A percentile compares a stretch with the other conserved stretches of the same genome.
Conservation (phyloP, 2,888 invertebrate genomes). For the Lasioglossum vierecki region DNA sequence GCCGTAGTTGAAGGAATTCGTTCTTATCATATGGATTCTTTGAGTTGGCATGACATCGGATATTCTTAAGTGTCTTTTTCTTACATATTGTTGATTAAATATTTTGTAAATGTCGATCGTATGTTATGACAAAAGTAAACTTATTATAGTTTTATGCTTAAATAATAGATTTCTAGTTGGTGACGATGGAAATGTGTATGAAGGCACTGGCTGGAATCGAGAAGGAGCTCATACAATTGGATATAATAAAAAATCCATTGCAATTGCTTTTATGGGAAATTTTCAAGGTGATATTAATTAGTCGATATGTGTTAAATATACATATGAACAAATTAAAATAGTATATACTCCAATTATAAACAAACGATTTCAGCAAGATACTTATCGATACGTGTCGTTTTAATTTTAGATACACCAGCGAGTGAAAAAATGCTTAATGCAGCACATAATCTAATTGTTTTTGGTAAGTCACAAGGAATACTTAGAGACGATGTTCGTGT, state of each 20-base stretch:
- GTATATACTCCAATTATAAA: neutral
- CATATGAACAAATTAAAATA: neutral
- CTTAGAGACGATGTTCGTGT: slow-evolving; percentile 74
- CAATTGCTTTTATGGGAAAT: slow-evolving; percentile 87
- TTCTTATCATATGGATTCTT: slow-evolving; percentile 84
- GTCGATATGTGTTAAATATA: neutral
- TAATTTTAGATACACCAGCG: slow-evolving; percentile 61
- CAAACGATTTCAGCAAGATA: neutral
- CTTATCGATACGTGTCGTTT: neutral
- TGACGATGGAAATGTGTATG: slow-evolving; percentile 88
- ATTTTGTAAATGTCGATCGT: neutral
- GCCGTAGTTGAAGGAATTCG: slow-evolving; percentile 84
- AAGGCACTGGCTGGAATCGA: slow-evolving; percentile 88
- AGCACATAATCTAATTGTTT: slow-evolving; percentile 75
- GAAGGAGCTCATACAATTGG: slow-evolving; percentile 87
- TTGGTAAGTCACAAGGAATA: slow-evolving; percentile 71
- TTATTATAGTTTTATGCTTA: neutral
- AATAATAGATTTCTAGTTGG: slow-evolving; percentile 86
- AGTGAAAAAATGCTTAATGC: slow-evolving; percentile 69
- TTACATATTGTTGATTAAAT: neutral
- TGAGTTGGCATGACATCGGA: slow-evolving; percentile 86
- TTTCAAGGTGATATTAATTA: slow-evolving; percentile 67
- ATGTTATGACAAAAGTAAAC: neutral
- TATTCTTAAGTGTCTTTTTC: slow-evolving; percentile 85
- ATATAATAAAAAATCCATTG: slow-evolving; percentile 87